phyloP scores from a whole-genome alignment of 2,888 invertebrate genomes.

The Dasypolia templi region DNA sequence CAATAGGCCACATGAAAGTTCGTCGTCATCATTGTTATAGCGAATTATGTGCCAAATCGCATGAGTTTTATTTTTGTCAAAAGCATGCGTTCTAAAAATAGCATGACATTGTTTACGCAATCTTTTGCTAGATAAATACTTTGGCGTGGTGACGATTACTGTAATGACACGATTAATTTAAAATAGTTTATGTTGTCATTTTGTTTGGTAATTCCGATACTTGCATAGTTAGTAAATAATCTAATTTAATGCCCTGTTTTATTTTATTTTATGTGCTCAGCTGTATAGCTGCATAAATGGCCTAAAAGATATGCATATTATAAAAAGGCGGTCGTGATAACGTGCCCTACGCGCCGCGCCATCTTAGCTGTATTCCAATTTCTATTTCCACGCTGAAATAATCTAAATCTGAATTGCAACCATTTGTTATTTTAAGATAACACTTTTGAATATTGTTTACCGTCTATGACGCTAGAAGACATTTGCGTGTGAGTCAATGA shows the following conservation, averaged over 20 bases:
- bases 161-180: neutral
- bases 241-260: neutral
- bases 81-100: slow-evolving; percentile 37
- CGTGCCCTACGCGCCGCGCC: neutral
- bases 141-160: slow-evolving; percentile 10
- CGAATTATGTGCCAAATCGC: slow-evolving; percentile 65
- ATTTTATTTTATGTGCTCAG: neutral
- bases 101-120: slow-evolving; percentile 53
- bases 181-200: slow-evolving; percentile 1
- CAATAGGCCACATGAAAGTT: slow-evolving; percentile 1
- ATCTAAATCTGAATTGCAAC: slow-evolving; percentile 23
- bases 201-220: slow-evolving; percentile 3
- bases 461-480: slow-evolving; percentile 14
- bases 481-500: slow-evolving; percentile 26
- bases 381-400: slow-evolving; percentile 11
- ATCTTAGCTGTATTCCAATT: slow-evolving; percentile 9
- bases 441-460: slow-evolving; percentile 19
- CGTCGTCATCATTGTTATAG: slow-evolving; percentile 11
- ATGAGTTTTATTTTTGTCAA: slow-evolving; percentile 45
- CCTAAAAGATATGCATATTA: slow-evolving; percentile 2
- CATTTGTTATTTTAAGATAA: slow-evolving; percentile 40
- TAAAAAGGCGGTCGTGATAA: neutral
- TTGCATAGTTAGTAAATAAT: neutral
- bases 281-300: neutral
- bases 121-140: slow-evolving; percentile 23